phyloP scores from a whole-genome alignment of 2,113 vertebrate genomes.

The Cathartes aura region DNA sequence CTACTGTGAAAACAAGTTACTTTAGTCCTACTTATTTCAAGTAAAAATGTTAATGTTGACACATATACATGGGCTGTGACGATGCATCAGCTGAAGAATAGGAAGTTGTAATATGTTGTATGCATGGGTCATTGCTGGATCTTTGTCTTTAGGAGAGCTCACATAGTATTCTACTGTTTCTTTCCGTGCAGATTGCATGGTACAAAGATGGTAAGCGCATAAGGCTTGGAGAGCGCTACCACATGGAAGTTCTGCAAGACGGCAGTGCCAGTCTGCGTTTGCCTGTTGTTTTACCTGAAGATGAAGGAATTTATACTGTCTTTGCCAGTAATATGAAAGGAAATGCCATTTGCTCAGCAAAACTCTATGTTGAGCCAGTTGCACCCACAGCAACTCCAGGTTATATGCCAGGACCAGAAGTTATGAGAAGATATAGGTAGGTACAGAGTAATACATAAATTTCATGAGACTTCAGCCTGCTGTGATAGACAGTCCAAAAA shows the following conservation, averaged over 20 bases:
- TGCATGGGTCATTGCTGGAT: neutral
- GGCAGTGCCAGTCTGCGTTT: conserved; percentile 91
- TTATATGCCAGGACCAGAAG: conserved; percentile 89
- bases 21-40: neutral
- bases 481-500: neutral
- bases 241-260: conserved; percentile 91
- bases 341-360: conserved; percentile 94
- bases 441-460: neutral
- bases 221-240: conserved; percentile 83
- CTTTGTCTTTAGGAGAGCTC: neutral
- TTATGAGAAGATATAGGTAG: conserved; percentile 90
- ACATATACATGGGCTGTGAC: neutral
- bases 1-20: neutral
- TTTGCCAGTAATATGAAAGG: conserved; percentile 92
- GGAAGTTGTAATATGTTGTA: neutral
- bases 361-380: conserved; percentile 91
- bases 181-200: conserved; percentile 88
- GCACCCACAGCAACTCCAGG: conserved; percentile 82
- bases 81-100: neutral
- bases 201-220: conserved; percentile 97
- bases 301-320: conserved; percentile 96
- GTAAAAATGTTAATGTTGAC: neutral
- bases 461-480: neutral
- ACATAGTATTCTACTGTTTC: neutral
- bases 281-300: conserved; percentile 90